Evolutionary conservation across 2,888 invertebrate genomes (phyloP).

Genomic region (Dorcus hopei): DNA sequence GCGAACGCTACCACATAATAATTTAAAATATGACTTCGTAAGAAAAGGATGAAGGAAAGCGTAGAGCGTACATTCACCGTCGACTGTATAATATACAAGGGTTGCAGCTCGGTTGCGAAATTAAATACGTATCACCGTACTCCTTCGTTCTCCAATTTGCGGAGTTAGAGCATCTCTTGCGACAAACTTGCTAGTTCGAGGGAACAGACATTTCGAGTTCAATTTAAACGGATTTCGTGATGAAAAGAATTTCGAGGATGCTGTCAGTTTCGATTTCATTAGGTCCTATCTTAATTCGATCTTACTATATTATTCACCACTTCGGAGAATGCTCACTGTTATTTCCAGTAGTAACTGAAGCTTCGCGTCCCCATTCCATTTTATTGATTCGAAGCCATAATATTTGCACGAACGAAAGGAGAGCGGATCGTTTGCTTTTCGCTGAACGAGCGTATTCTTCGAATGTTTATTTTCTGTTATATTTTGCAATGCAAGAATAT

Average conservation of each 20-base stretch:
- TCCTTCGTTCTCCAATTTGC: not conserved
- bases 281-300: slow-evolving; percentile 1
- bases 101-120: slow-evolving; percentile 4
- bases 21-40: no score
- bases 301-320: not conserved
- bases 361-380: no score
- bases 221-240: slow-evolving; percentile 15
- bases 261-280: not conserved
- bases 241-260: slow-evolving; percentile 1
- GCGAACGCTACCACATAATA: no score
- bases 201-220: slow-evolving; percentile 1
- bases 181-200: not conserved
- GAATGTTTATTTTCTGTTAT: no score
- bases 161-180: no score
- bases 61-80: no score
- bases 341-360: not conserved
- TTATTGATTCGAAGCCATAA: no score
- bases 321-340: not conserved
- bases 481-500: no score
- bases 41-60: no score
- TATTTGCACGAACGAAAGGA: no score
- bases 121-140: slow-evolving; percentile 16
- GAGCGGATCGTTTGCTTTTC: no score
- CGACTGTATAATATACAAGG: slow-evolving; percentile 13
- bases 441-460: no score